phyloP scores from a whole-genome alignment of 2,888 invertebrate species.

The Leptinotarsa peninsularis region DNA sequence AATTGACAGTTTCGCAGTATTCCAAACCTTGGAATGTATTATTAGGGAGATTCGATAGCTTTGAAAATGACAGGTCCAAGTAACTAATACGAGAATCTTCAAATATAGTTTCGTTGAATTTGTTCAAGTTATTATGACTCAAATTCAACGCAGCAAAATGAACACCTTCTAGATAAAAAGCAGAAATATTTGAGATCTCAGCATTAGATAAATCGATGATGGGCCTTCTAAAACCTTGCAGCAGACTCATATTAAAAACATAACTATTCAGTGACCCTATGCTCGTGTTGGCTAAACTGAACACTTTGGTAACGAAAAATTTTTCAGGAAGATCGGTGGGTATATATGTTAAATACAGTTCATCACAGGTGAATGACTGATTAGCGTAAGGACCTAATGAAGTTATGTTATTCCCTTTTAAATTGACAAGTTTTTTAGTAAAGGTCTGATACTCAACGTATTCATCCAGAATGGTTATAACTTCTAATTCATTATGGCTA shows the following conservation, averaged over 20 bases:
- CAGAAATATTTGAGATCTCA: slow-evolving; percentile 8
- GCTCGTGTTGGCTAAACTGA: slow-evolving; percentile 9
- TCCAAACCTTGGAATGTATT: slow-evolving; percentile 5
- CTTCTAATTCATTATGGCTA: not conserved
- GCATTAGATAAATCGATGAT: slow-evolving; percentile 17
- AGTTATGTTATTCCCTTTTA: not conserved
- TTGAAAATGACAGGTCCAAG: slow-evolving; percentile 18
- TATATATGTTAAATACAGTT: slow-evolving; percentile 15
- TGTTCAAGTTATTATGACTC: slow-evolving; percentile 12
- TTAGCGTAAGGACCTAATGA: not conserved
- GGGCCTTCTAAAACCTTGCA: not conserved
- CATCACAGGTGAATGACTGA: not conserved
- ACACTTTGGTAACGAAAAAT: not conserved
- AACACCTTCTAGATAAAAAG: not conserved
- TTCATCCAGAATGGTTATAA: not conserved
- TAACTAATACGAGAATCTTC: not conserved
- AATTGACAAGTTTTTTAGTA: not conserved
- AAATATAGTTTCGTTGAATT: not conserved
- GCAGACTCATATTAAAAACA: not conserved
- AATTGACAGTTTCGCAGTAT: not conserved
- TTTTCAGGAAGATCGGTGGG: not conserved
- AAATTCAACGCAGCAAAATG: not conserved
- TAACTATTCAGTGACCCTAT: not conserved
- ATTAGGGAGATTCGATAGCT: not conserved
- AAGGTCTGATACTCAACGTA: no score